Base-by-base conservation (phyloP, 2,797 vertebrate genomes). In the Phrynocephalus guinanensis region DNA sequence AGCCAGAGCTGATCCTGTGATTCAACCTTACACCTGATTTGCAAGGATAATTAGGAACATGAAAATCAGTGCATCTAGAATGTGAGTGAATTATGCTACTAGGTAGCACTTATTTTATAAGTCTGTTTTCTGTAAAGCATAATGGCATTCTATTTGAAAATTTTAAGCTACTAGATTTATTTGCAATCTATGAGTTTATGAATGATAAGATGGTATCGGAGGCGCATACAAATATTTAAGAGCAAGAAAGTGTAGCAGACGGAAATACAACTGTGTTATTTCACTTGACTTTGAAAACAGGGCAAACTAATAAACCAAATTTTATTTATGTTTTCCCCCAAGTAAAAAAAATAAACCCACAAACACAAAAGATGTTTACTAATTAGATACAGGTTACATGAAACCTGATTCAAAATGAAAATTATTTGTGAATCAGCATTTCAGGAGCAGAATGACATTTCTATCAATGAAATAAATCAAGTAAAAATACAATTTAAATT, bases 1-100 rank as follows among this genome's bases (percentile, higher is more conserved):
- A 95, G 88, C 68, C 75, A 85, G 60, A 87, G 88, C 84, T 88
- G 91, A 92, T 86, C 86, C 48, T 92, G 88, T 93, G 93, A 93
- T 93, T 95, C 94, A 95, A 89, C 91, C 90, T 94, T 90, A 88
- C 89, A 91, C 91, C 92, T 94, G 89, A 92, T 94, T 93, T 94
- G 86, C 88, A 80, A 48, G 50, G 33, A 84, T 93, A 94, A 95
- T 94, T 94, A 93, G 85, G 83, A 85, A 67, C 60, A 86, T 90
- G 90, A 89, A 94, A 94, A 93, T 87, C 93, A 93, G 92, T 79
- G 63, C 77, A 91, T 79, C 52, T 86, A 70, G 48, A 75, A 75
- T 75, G 72, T 22, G 38, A 73, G 6, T 48, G 66, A 85, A 88
- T 26, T 87, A 76, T 6, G 83, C 52, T 85, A 6, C 26, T 89